Conservation (phyloP, 1,140 invertebrate genomes). For the Tetraneura akinire region DNA sequence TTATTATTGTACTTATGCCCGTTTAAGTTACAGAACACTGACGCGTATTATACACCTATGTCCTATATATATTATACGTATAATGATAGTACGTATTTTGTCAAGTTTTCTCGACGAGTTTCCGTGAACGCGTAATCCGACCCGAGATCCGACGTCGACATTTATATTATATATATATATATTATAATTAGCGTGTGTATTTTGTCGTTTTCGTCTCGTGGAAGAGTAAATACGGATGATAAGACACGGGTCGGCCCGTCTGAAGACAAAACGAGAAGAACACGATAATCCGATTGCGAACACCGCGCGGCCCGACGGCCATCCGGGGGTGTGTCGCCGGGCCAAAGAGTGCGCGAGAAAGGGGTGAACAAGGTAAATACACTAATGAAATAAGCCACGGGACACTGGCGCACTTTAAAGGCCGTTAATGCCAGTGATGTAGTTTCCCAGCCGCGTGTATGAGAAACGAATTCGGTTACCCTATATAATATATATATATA, state of each 20-base stretch:
- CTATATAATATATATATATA: no score
- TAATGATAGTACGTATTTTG: slow-evolving; percentile 28
- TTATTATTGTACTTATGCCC: no score
- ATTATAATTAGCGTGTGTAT: slow-evolving; percentile 38
- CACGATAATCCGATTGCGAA: slow-evolving; percentile 47
- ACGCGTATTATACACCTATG: no score
- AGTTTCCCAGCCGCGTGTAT: not conserved
- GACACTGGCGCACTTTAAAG: slow-evolving; percentile 48
- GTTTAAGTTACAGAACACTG: no score
- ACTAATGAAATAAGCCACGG: slow-evolving; percentile 50
- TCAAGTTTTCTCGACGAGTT: slow-evolving; percentile 46
- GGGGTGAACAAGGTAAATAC: slow-evolving; percentile 45
- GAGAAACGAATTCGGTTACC: slow-evolving; percentile 33
- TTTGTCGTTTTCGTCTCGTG: slow-evolving; percentile 18
- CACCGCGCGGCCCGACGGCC: not conserved
- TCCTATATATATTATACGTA: no score
- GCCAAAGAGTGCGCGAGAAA: not conserved
- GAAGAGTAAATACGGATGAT: slow-evolving; percentile 11
- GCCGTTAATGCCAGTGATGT: slow-evolving; percentile 33
- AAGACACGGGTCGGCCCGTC: slow-evolving; percentile 46
- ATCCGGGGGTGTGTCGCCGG: not conserved
- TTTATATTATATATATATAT: no score
- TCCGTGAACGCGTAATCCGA: slow-evolving; percentile 36
- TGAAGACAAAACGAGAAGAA: slow-evolving; percentile 44
- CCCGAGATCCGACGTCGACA: slow-evolving; percentile 31